A percentile compares a stretch with the other conserved stretches of the same genome.
These are phyloP conservation scores for Rhabdornis inornatus DNA, from an alignment of 2,113 vertebrate species.

Conservation along the genomic window DNA sequence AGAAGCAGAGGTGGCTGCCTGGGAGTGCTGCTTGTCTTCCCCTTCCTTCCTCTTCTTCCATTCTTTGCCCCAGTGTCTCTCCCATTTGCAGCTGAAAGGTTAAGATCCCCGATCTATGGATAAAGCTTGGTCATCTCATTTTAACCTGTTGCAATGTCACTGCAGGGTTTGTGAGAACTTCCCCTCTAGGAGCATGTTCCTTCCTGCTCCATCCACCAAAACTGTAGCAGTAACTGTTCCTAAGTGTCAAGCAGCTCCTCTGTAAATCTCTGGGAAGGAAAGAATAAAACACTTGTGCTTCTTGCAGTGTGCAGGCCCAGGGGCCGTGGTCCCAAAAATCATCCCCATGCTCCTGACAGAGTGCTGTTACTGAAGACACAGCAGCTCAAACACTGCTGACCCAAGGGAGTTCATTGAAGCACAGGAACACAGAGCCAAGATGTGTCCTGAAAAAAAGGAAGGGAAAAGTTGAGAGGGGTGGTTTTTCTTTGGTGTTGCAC, in stretches of 20 bases:
- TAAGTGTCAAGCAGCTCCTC: background rate
- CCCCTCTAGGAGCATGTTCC: background rate
- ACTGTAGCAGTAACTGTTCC: background rate
- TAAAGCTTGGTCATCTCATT: background rate
- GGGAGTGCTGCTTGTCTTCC: background rate
- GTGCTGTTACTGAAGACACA: background rate
- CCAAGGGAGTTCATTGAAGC: background rate
- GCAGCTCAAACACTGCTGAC: background rate
- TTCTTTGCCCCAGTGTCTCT: background rate
- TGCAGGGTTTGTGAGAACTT: background rate
- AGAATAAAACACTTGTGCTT: background rate
- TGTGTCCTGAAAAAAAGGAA: background rate
- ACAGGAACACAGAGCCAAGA: background rate
- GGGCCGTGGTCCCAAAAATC: background rate
- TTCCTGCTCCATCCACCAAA: background rate
- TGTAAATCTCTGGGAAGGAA: background rate
- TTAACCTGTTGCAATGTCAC: background rate
- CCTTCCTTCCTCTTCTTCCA: background rate
- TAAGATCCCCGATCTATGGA: background rate
- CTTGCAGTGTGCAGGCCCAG: background rate
- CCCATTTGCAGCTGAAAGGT: background rate
- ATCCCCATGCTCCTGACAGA: background rate
- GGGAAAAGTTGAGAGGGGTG: background rate
- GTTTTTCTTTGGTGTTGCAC: accelerated
- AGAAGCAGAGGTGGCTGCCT: background rate